Conservation (phyloP, 1,140 invertebrate species). For the Carposina sasakii region DNA sequence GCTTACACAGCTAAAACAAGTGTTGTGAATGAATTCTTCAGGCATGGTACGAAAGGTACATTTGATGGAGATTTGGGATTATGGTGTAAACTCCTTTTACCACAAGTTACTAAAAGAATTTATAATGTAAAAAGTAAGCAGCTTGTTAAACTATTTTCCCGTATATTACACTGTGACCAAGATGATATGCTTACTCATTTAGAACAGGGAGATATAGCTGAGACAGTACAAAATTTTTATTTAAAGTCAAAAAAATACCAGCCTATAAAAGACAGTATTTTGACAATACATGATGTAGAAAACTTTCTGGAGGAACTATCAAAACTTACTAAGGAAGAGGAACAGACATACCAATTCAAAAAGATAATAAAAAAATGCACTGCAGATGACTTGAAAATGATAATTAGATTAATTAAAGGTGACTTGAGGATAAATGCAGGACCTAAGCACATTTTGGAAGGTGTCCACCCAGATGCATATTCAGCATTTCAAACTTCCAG, state of each 20-base stretch:
- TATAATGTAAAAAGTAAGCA: conserved; percentile 96
- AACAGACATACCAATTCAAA: conserved; percentile 85
- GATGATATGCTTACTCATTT: conserved; percentile 89
- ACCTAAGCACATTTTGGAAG: conserved; percentile 91
- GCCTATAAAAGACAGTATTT: conserved; percentile 78
- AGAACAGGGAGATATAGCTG: conserved; percentile 91
- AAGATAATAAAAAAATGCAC: conserved; percentile 86
- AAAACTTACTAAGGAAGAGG: conserved; percentile 88
- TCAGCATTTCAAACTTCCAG: conserved; percentile 88
- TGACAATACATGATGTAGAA: conserved; percentile 87
- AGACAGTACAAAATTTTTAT: conserved; percentile 89
- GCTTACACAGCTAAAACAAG: conserved; percentile 90
- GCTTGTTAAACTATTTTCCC: conserved; percentile 89
- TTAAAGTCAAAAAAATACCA: conserved; percentile 75
- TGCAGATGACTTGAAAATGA: conserved; percentile 87
- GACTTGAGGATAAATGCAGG: conserved; percentile 94
- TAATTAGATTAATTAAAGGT: conserved; percentile 91
- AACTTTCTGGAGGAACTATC: conserved; percentile 81
- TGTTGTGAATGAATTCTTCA: conserved; percentile 79
- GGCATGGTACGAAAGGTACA: conserved; percentile 76
- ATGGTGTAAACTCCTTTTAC: conserved; percentile 91
- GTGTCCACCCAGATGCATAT: conserved; percentile 89
- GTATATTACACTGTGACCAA: conserved; percentile 82
- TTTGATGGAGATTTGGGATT: conserved; percentile 86
- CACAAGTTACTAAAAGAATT: conserved; percentile 85